These are phyloP conservation scores for Acrobasis suavella DNA, from an alignment of 2,888 invertebrate species.

Conservation along the genomic window DNA sequence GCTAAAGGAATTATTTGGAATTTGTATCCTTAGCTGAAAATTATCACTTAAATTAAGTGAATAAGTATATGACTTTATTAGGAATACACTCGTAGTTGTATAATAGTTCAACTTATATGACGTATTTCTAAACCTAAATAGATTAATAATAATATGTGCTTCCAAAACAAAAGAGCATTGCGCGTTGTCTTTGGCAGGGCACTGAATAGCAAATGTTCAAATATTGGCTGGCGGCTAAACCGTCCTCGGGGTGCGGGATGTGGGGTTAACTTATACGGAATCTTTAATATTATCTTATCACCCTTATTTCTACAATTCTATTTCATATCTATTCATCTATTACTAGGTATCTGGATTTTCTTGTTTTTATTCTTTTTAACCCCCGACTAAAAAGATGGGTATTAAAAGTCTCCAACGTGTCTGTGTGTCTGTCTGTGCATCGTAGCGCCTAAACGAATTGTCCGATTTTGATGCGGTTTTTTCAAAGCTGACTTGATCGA, in stretches of 20 bases:
- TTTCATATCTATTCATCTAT: background rate
- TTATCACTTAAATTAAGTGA: too few species aligned
- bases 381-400: too few species aligned
- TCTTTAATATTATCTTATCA: conserved; percentile 43
- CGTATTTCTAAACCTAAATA: conserved; percentile 23
- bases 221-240: conserved; percentile 58
- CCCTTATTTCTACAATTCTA: background rate
- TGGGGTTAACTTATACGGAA: conserved; percentile 48
- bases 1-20: too few species aligned
- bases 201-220: conserved; percentile 55
- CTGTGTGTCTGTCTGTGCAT: too few species aligned
- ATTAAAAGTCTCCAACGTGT: too few species aligned
- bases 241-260: conserved; percentile 46
- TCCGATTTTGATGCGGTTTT: too few species aligned
- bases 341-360: too few species aligned
- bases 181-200: conserved; percentile 56
- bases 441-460: too few species aligned
- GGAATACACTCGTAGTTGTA: background rate
- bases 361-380: too few species aligned
- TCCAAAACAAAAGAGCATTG: conserved; percentile 58
- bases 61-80: too few species aligned
- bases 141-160: conserved; percentile 36
- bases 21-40: too few species aligned
- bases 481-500: too few species aligned
- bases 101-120: background rate